Evolutionary conservation across 2,888 invertebrate genomes (phyloP), one percentile per base, ranked within the genome.

Genomic region (Eledone cirrhosa): DNA sequence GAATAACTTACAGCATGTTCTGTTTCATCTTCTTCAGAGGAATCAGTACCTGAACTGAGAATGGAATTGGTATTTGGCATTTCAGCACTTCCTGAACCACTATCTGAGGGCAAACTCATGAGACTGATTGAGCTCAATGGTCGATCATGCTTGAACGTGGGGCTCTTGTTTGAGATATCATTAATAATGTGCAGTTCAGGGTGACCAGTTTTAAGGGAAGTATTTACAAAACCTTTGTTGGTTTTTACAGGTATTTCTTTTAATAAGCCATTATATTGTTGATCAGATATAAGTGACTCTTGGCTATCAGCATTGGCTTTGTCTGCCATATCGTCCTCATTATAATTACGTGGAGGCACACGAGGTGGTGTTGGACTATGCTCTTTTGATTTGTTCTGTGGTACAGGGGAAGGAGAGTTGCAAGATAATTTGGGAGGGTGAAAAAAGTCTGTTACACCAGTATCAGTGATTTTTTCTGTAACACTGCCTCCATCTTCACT

Each of bases 271-370:
- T 19, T 7, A 19, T 16, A 41, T 29, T 41, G 41, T 22, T 27
- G 4, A 2, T 2, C n/a, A 24, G n/a, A 3, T 24, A 2, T 24
- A 81, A 81, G 47, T 80, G 80, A 31, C 80, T 79, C 72, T 69
- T 80, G 47, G 48, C 24, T 48, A 31, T 77, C 77, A 11, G 22
- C 31, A 4, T 11, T 22, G 13, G 41, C 19, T 22, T 72, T 22
- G 16, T 22, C 72, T 22, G 72, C 72, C 33, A 16, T 31, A n/a
- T 72, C 72, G 13, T 72, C 31, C 41, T 72, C 41, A 24, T 41
- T 67, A 24, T 69, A 72, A 80, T 84, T 84, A 47, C 85, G 80
- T 69, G 84, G 84, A n/a, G 85, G 87, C 63, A 87, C 81, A 69
- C 82, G 83, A 5, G 86, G 87, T 33, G 85, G 85, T 41, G 41